Conservation (phyloP, 2,797 vertebrate genomes). For the Myripristis jacobus region DNA sequence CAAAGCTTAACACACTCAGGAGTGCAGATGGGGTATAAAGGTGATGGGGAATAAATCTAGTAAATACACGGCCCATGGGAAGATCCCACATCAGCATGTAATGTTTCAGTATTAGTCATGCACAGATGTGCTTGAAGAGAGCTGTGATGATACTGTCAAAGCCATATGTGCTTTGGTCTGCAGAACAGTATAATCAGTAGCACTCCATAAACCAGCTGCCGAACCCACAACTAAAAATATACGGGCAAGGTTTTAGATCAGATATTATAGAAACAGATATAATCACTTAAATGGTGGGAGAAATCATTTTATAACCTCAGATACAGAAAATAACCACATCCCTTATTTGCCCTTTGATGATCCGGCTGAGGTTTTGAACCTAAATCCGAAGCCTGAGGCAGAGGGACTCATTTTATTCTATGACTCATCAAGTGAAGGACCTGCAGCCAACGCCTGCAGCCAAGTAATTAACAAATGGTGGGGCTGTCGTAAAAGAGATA, state of each 20-base stretch:
- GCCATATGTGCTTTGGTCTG: conserved; percentile 69
- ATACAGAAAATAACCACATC: conserved; percentile 73
- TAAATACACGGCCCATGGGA: conserved; percentile 57
- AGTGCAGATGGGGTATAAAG: conserved; percentile 47
- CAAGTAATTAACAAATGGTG: conserved; percentile 71
- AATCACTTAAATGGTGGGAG: conserved; percentile 63
- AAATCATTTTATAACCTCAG: conserved; percentile 65
- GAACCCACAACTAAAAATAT: conserved; percentile 76
- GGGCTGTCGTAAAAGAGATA: conserved; percentile 61
- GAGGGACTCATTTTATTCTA: conserved; percentile 45
- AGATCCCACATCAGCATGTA: conserved; percentile 64
- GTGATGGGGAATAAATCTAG: conserved; percentile 62
- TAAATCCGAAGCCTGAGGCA: conserved; percentile 46
- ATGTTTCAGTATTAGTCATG: conserved; percentile 73
- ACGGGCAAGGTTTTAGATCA: conserved; percentile 57
- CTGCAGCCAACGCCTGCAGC: conserved; percentile 50
- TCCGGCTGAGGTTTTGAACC: conserved; percentile 64
- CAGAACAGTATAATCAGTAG: conserved; percentile 82
- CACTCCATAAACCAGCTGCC: conserved; percentile 69
- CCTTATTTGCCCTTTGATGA: conserved; percentile 65
- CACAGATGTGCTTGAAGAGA: conserved; percentile 75
- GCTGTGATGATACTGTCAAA: conserved; percentile 66
- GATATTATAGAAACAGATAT: conserved; percentile 64
- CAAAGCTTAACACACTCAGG: conserved; percentile 35
- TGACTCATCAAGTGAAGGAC: conserved; percentile 73